Conservation (phyloP, 2,113 vertebrate genomes). For the Gymnorhina tibicen region DNA sequence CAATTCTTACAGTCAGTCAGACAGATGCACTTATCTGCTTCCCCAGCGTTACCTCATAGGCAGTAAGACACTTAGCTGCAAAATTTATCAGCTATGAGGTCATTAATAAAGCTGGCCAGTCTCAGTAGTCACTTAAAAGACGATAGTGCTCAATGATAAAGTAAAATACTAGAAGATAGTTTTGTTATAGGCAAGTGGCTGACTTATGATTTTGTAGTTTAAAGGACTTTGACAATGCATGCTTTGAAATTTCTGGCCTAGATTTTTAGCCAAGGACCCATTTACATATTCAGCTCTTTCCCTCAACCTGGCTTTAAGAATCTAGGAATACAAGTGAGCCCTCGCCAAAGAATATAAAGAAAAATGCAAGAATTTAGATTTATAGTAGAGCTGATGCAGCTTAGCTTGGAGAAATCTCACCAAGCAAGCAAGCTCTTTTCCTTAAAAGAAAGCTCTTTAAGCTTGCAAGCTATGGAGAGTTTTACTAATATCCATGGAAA, state of each 20-base stretch:
- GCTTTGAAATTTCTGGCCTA: constrained; percentile 58
- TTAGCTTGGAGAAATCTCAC: constrained; percentile 28
- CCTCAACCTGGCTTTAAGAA: neutral
- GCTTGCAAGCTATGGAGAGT: neutral
- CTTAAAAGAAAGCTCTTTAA: constrained; percentile 47
- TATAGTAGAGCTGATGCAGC: constrained; percentile 13
- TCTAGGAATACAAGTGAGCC: neutral
- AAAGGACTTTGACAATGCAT: constrained; percentile 22
- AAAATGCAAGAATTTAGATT: constrained; percentile 38
- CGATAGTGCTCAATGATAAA: constrained; percentile 37
- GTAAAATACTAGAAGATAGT: constrained; percentile 29
- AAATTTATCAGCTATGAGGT: constrained; percentile 61
- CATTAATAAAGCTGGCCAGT: constrained; percentile 60
- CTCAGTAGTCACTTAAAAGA: constrained; percentile 61
- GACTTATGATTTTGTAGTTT: constrained; percentile 16
- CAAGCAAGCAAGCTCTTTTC: constrained; percentile 2
- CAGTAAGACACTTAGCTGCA: constrained; percentile 39
- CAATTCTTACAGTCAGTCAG: constrained; percentile 26
- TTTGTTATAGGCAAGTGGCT: constrained; percentile 35
- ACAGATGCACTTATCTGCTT: constrained; percentile 24
- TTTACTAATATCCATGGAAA: constrained; percentile 31
- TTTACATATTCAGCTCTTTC: constrained; percentile 11
- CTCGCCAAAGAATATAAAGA: neutral
- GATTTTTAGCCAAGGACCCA: neutral
- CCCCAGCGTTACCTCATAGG: constrained; percentile 31